These are phyloP conservation scores for Eulemur mongoz DNA, from an alignment of 2,797 vertebrate species.

Conservation along the genomic window DNA sequence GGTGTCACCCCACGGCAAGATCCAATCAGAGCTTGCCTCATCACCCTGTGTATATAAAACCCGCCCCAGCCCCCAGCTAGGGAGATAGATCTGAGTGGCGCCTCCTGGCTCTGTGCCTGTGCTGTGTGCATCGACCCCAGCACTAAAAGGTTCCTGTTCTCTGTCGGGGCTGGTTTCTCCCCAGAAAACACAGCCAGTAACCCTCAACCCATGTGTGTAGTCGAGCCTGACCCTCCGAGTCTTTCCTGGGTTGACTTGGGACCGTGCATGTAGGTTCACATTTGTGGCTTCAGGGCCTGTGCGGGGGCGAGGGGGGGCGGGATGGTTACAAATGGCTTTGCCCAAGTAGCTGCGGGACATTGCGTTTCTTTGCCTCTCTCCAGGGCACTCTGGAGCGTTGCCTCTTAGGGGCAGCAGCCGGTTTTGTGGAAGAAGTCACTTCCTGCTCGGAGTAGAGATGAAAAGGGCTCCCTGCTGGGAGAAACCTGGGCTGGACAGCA, in stretches of 20 bases:
- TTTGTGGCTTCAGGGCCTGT: not conserved
- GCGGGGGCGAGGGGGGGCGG: too few species aligned
- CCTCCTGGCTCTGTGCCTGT: too few species aligned
- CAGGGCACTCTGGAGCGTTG: not conserved
- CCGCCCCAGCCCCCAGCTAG: too few species aligned
- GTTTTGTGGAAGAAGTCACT: not conserved
- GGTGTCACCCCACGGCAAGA: not conserved
- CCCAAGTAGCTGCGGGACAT: not conserved
- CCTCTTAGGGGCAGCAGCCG: not conserved
- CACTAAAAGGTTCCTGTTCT: too few species aligned
- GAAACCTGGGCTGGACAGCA: not conserved
- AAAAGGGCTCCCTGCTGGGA: not conserved
- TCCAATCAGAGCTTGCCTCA: not conserved
- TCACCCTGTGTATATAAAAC: not conserved
- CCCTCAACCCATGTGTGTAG: fast-evolving
- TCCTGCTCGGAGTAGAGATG: not conserved
- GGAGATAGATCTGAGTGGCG: too few species aligned
- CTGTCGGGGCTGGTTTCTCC: not conserved
- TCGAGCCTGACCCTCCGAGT: too few species aligned
- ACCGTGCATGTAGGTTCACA: not conserved
- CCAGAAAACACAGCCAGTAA: not conserved
- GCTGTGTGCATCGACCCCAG: too few species aligned
- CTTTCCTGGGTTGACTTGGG: not conserved
- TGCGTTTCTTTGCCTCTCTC: fast-evolving
- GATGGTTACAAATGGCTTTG: too few species aligned